Base-by-base conservation (phyloP, 2,113 vertebrate genomes). In the Nettapus auritus region DNA sequence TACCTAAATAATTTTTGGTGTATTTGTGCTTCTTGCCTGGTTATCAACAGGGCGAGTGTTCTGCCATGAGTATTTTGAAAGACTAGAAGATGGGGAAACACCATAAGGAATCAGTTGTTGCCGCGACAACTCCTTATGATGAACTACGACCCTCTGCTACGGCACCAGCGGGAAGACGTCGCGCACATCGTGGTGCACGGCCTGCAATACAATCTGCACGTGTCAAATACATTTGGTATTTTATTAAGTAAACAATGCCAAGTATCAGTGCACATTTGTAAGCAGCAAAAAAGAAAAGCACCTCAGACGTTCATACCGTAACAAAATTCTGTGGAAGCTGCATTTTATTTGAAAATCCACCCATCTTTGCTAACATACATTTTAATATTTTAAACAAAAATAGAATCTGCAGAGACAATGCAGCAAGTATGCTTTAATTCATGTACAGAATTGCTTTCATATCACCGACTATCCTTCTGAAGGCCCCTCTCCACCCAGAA, bases 261-360 rank as follows among this genome's bases (percentile, higher is more conserved):
- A 77, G 92, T 81, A 89, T 91, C 94, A 96, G 92, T 86, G 89
- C 95, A 97, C 96, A 96, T 87, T 94, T 96, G 96, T 60, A 92
- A 96, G 96, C 95, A 96, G 94, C 82, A 95, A 97, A 96, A 96
- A 96, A 80, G 93, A 96, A 95, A 95, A 93, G 88, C 82, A 95
- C 80, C 96, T 97, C 94, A 98, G 96, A 97, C 97, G 92, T 97
- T 96, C 96, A 97, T 97, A 97, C 96, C 74, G 96, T 98, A 98
- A 98, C 96, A 96, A 97, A 94, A 96, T 95, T 98, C 98, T 99
- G 99, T 99, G 99, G 99, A 99, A 99, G 99, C 99, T 99, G 99
- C 99, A 98, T 99, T 99, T 99, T 99, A 99, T 99, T 99, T 98
- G 98, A 99, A 99, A 99, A 99, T 99, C 98, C 99, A 98, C 98